Conservation (phyloP, 2,113 vertebrate genomes). For the Apteryx owenii region DNA sequence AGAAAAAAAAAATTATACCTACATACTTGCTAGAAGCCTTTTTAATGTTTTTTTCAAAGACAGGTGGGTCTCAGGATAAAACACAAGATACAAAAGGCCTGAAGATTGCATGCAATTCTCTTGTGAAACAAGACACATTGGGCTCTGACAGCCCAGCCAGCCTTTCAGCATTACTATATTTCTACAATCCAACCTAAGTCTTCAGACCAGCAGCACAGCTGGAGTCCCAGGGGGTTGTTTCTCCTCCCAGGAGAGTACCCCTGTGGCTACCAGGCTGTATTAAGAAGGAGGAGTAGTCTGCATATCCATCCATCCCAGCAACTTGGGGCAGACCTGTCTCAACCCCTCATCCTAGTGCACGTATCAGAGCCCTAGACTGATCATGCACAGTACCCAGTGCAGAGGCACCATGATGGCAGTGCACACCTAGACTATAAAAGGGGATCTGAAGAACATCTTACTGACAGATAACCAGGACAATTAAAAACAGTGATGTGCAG, state of each 20-base stretch:
- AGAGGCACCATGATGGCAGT: fast-evolving
- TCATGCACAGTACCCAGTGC: background rate
- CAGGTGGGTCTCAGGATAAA: background rate
- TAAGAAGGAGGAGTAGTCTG: background rate
- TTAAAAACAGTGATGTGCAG: background rate
- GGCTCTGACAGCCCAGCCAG: background rate
- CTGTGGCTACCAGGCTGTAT: background rate
- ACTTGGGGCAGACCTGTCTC: background rate
- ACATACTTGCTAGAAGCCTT: background rate
- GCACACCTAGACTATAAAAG: background rate
- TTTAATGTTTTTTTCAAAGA: background rate
- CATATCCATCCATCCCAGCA: background rate
- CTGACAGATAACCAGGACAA: background rate
- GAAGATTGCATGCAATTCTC: background rate
- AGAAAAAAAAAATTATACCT: background rate
- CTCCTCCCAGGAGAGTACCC: background rate
- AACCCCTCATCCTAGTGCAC: background rate
- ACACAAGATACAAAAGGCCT: background rate
- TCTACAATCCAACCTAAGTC: background rate
- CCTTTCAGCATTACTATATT: background rate
- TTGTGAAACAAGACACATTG: background rate
- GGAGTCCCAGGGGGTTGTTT: background rate
- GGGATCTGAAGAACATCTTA: background rate
- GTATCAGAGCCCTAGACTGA: fast-evolving
- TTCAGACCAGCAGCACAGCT: background rate